Percentiles rank a stretch among this genome's conserved stretches.
Evolutionary conservation across 2,888 invertebrate species (phyloP).

Genomic region (Doris montereyensis): DNA sequence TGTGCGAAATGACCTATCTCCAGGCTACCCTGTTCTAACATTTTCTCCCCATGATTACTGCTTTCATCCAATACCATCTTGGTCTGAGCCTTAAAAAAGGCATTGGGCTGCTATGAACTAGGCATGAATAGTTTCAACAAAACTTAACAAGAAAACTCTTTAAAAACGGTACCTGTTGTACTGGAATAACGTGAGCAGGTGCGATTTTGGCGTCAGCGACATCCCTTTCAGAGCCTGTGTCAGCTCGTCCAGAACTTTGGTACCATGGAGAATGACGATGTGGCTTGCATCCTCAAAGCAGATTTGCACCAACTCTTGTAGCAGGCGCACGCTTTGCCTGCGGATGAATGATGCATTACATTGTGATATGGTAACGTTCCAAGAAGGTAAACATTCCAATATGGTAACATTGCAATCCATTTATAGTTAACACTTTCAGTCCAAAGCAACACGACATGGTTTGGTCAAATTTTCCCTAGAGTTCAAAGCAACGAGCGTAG

Average conservation of each 20-base stretch:
- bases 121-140: neutral
- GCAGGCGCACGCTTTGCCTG: constrained; percentile 76
- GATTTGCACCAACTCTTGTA: constrained; percentile 78
- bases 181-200: constrained; percentile 44
- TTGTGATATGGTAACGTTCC: too few species aligned
- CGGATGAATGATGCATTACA: too few species aligned
- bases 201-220: constrained; percentile 46
- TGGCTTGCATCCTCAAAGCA: constrained; percentile 78
- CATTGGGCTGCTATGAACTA: neutral
- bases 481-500: too few species aligned
- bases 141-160: too few species aligned
- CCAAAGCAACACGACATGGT: too few species aligned
- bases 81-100: too few species aligned
- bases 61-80: neutral
- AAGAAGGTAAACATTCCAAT: too few species aligned
- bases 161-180: constrained; percentile 57
- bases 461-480: too few species aligned
- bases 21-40: too few species aligned
- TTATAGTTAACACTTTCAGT: too few species aligned
- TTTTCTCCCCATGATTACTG: neutral
- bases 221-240: constrained; percentile 60
- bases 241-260: constrained; percentile 72
- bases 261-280: constrained; percentile 83
- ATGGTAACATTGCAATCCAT: too few species aligned
- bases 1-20: too few species aligned